phyloP scores from a whole-genome alignment of 2,113 vertebrate genomes.

The Helogale parvula region DNA sequence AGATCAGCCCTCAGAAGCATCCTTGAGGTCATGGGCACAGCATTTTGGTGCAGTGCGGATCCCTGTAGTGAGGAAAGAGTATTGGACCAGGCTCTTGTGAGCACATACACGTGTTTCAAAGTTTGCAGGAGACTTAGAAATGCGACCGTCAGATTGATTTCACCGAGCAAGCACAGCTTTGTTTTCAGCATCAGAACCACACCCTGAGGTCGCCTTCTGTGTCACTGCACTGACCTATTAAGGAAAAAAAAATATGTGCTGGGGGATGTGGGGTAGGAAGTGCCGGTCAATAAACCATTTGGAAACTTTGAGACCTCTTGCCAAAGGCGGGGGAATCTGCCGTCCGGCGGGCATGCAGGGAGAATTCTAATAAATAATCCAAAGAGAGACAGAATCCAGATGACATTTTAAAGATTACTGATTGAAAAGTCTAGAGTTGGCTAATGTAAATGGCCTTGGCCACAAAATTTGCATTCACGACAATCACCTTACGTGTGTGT shows the following conservation, averaged over 20 bases:
- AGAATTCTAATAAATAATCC: slow-evolving; percentile 51
- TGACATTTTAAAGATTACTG: slow-evolving; percentile 54
- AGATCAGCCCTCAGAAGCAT: background rate
- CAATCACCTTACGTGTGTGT: background rate
- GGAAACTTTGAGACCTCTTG: slow-evolving; percentile 36
- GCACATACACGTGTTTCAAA: background rate
- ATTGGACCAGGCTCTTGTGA: slow-evolving; percentile 58
- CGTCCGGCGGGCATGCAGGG: background rate
- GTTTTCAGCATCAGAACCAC: background rate
- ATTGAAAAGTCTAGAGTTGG: slow-evolving; percentile 43
- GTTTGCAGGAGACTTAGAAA: slow-evolving; percentile 38
- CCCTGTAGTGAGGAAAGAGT: slow-evolving; percentile 9
- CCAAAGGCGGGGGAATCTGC: background rate
- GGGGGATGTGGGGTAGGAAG: background rate
- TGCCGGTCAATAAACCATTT: slow-evolving; percentile 30
- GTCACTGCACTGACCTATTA: background rate
- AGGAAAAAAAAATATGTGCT: background rate
- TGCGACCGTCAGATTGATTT: slow-evolving; percentile 44
- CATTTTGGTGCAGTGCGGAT: background rate
- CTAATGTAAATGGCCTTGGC: slow-evolving; percentile 24
- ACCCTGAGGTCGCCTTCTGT: background rate
- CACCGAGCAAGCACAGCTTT: background rate
- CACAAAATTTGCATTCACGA: slow-evolving; percentile 47
- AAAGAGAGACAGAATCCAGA: background rate
- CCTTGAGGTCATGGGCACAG: background rate